Evolutionary conservation across 2,888 invertebrate genomes (phyloP).

Genomic region (Athetis lepigone): DNA sequence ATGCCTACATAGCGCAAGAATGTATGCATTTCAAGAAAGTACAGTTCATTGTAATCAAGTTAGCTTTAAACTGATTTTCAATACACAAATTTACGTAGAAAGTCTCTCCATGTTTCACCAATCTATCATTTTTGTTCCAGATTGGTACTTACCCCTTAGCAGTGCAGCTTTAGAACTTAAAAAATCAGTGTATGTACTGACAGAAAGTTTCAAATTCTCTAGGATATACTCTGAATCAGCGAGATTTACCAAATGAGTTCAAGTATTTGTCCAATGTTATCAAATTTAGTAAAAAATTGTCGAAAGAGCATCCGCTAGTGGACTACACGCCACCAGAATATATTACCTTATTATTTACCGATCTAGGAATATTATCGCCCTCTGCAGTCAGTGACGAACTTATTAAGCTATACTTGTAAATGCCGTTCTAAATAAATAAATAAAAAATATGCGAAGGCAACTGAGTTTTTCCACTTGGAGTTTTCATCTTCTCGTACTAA

Average conservation of each 20-base stretch:
- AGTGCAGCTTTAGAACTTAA: slow-evolving; percentile 96
- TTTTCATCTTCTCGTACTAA: too few relatives aligned
- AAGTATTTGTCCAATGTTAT: slow-evolving; percentile 91
- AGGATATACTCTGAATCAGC: slow-evolving; percentile 97
- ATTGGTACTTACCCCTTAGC: slow-evolving; percentile 94
- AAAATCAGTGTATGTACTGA: slow-evolving; percentile 98
- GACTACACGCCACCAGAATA: slow-evolving; percentile 99
- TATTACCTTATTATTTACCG: slow-evolving; percentile 98
- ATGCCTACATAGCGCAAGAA: too few relatives aligned
- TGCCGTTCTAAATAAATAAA: slow-evolving; percentile 18
- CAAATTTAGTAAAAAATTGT: slow-evolving; percentile 80
- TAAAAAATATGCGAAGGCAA: neutral
- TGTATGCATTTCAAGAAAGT: too few relatives aligned
- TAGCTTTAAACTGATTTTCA: too few relatives aligned
- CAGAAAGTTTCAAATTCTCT: slow-evolving; percentile 99
- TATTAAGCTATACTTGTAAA: slow-evolving; percentile 97
- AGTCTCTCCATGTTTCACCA: neutral
- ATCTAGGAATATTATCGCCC: slow-evolving; percentile 98
- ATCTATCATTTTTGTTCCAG: neutral
- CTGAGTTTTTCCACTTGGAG: slow-evolving; percentile 24
- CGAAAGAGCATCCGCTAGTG: slow-evolving; percentile 95
- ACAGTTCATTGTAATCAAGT: too few relatives aligned
- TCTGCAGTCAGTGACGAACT: slow-evolving; percentile 99
- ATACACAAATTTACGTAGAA: too few relatives aligned
- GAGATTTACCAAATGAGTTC: slow-evolving; percentile 96